These are phyloP conservation scores for Dendronephthya gigantea DNA, from an alignment of 64 coral and sea anemone species.

Conservation along the genomic window DNA sequence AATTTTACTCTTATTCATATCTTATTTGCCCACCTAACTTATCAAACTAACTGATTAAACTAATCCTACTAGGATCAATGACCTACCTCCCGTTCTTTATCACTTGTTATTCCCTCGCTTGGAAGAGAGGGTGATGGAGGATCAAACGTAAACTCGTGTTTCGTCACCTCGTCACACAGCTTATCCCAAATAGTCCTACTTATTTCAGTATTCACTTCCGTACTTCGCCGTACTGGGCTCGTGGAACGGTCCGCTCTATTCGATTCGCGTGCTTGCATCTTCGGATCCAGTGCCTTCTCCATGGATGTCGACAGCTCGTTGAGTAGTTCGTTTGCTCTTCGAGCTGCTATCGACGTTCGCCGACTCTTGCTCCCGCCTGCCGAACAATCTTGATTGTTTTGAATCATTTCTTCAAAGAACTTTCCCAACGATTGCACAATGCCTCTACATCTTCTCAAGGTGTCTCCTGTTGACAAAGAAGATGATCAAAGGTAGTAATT, in stretches of 20 bases:
- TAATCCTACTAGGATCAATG: no score
- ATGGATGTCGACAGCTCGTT: background rate
- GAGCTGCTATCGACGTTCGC: background rate
- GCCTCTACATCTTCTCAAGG: background rate
- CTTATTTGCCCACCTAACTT: no score
- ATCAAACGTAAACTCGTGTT: constrained; percentile 11
- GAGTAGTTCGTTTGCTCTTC: background rate
- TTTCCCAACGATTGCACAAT: background rate
- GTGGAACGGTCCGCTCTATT: background rate
- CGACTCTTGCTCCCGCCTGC: background rate
- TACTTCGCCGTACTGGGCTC: background rate
- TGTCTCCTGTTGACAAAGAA: background rate
- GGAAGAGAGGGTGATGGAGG: background rate
- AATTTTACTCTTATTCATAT: no score
- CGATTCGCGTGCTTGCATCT: background rate
- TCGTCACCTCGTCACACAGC: background rate
- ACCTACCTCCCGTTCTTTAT: background rate
- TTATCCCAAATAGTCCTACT: background rate
- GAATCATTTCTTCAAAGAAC: background rate
- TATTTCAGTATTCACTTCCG: background rate
- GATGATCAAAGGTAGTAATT: background rate
- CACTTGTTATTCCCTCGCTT: background rate
- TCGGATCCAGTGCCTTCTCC: background rate
- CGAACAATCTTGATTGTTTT: background rate
- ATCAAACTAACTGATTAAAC: no score